Base-by-base conservation (phyloP, 2,888 invertebrate genomes). In the Ormia ochracea region DNA sequence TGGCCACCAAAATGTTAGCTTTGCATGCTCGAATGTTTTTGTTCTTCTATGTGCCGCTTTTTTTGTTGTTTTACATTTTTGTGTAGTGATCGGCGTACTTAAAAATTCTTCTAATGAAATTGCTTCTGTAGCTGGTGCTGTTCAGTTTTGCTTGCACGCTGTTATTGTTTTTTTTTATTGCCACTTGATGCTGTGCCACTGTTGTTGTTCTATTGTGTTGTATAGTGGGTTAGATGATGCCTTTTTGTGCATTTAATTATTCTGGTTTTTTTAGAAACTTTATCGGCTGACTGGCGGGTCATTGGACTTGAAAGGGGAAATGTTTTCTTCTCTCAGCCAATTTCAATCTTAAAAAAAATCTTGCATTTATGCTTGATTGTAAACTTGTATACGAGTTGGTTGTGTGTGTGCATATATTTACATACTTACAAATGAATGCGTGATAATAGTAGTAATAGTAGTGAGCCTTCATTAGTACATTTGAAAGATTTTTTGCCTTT, bases 251-350 rank as follows among this genome's bases (percentile, higher is more conserved):
- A 56, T 43, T 56, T 12, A 45, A 43, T 45, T 45, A 23, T 56
- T 41, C 14, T 33, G 1, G 21, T 26, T 36, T 38, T 43, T 70
- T 61, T 31, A 1, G 23, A 61, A 70, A 52, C 72, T 70, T 58
- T 73, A 73, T 73, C 65, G 41, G 58, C 52, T 14, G 26, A 54
- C 28, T 36, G 31, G 12, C 23, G 59, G 73, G 78, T 78, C 69
- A 73, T 69, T 78, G 73, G 73, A 78, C 78, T 78, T 73, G 63
- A 73, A 50, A 63, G 68, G 66, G 73, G 66, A 73, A 78, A 28
- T 68, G 63, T 69, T 73, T 56, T 43, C 56, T 52, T 63, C 73
- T 73, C 52, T 73, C 68, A 68, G 78, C 63, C 56, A 63, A 73
- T 73, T 73, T 72, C 59, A 28, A 70, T 58, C 1, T 2, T 21